Evolutionary conservation across 2,797 vertebrate species (phyloP), one percentile per base, ranked within the genome.

Genomic region (Diceros bicornis): DNA sequence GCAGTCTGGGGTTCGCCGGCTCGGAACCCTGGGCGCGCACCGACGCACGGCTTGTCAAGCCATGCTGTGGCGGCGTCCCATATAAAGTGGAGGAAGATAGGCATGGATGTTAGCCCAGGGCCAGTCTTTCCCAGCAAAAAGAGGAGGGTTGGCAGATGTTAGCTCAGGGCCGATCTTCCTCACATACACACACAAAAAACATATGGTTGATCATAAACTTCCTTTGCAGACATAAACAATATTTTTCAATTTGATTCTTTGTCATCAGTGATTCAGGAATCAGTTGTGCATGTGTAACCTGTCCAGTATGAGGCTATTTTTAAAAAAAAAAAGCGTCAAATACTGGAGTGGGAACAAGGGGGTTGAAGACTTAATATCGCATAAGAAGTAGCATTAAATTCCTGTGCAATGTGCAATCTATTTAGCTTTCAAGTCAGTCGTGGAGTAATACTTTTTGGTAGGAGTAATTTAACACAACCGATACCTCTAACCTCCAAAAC

Each of bases 151-250:
- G n/a, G n/a, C n/a, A n/a, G n/a, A n/a, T n/a, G n/a, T n/a, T 37
- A 37, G 37, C 37, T 37, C 37, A 37, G 37, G 37, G 37, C 37
- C 37, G 37, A 4, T 37, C 37, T 37, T 37, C 37, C 37, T 37
- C 37, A 37, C 37, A 37, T 37, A 37, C 37, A 37, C 37, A 37
- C 37, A 72, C 82, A 91, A 52, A n/a, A 50, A 95, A 78, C 5
- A n/a, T 9, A 41, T 68, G 93, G 20, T 89, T 94, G 41, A 93
- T 57, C 69, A 4, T 66, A 69, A 94, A 64, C 18, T 83, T 93
- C 11, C 55, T 93, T 69, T 47, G 44, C 50, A 77, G 25, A 91
- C 37, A 20, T 69, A 77, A 81, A 61, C 9, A 37, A 20, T 55
- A 29, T 29, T 62, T 93, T 93, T 44, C 8, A 32, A 18, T 41